Base-by-base conservation (phyloP, 2,113 vertebrate species). In the Hyla sarda region DNA sequence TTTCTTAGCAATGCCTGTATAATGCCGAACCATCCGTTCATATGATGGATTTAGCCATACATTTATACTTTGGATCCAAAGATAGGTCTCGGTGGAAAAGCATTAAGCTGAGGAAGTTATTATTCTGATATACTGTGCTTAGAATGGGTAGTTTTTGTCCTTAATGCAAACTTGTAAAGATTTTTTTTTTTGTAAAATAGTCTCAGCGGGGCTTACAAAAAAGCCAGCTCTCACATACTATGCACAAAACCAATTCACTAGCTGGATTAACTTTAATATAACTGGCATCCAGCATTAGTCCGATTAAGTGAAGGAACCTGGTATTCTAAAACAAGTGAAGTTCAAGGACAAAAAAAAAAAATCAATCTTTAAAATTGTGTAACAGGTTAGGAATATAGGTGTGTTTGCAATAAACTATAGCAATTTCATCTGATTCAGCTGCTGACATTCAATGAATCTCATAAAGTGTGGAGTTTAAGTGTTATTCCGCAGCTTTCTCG, bases 231-330 rank as follows among this genome's bases (percentile, higher is more conserved):
- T 94, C 89, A 93, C 83, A 92, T 90, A 80, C 85, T 90, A 89
- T 89, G 90, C 87, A 92, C 88, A 94, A 92, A 93, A 90, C 82
- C 90, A 92, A 92, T 93, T 93, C 89, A 88, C 88, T 88, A 78
- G 28, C 85, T 91, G 89, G 89, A 92, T 93, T 94, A 93, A 93
- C 84, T 91, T 90, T 92, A 93, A 87, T 92, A 92, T 93, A 91
- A 90, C 88, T 85, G 88, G 83, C 89, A 89, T 91, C 47, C 84
- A 81, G 79, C 60, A 88, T 92, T 90, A 91, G 89, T 88, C 81
- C 82, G 90, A 92, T 93, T 91, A 92, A 92, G 93, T 88, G 91
- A 72, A 91, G 88, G 83, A 73, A 50, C 89, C 79, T 89, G 88
- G 85, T 75, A 88, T 91, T 89, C 89, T 82, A 90, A 92, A 94